These are phyloP conservation scores for Lineus longissimus DNA, from an alignment of 1,140 invertebrate genomes.

Conservation along the genomic window DNA sequence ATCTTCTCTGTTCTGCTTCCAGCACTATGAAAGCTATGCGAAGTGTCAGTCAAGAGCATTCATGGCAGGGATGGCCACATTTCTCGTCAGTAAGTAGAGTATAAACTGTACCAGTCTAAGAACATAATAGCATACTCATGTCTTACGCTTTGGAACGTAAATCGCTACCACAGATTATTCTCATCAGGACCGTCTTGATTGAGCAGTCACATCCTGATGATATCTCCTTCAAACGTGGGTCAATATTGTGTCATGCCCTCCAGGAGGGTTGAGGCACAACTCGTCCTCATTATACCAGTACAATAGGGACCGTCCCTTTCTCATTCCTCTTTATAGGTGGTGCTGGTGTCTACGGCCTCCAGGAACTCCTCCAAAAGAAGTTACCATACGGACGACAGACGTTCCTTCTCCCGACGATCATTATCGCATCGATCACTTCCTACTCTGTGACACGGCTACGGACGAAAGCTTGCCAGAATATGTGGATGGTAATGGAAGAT, in stretches of 20 bases:
- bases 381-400: constrained; percentile 16
- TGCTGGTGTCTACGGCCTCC: constrained; percentile 25
- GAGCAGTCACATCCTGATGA: too few species aligned
- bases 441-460: constrained; percentile 22
- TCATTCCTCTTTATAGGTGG: neutral
- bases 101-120: too few species aligned
- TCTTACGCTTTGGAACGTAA: too few species aligned
- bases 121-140: too few species aligned
- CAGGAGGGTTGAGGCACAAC: too few species aligned
- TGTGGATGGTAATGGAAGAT: constrained; percentile 38
- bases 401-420: constrained; percentile 23
- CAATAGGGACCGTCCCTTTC: neutral
- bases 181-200: too few species aligned
- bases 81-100: constrained; percentile 18
- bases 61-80: constrained; percentile 14
- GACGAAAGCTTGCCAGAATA: constrained; percentile 29
- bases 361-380: constrained; percentile 21
- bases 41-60: constrained; percentile 22
- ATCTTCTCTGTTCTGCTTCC: neutral
- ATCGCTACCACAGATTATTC: too few species aligned
- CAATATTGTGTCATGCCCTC: too few species aligned
- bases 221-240: too few species aligned
- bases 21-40: constrained; percentile 18
- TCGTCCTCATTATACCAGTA: neutral
- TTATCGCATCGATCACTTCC: constrained; percentile 16